Evolutionary conservation across 2,113 vertebrate species (phyloP).

Genomic region (Vidua macroura): DNA sequence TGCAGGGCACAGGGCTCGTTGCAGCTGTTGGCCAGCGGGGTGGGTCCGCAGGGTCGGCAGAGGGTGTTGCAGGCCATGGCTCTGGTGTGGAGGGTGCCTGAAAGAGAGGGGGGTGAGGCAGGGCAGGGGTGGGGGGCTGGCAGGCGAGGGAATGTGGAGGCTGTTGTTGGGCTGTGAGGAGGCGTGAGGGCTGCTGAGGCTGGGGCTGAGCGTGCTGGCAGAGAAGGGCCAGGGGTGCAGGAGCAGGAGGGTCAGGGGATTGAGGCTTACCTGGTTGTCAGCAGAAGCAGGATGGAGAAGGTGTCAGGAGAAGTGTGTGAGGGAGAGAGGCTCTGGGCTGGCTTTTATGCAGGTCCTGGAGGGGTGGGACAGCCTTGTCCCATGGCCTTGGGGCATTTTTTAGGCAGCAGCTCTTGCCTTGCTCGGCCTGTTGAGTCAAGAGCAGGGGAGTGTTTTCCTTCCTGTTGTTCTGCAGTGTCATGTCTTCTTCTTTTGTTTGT

Average conservation of each 20-base stretch:
- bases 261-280: too few species aligned
- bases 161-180: neutral
- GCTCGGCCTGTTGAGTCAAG: rapidly evolving
- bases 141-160: too few species aligned
- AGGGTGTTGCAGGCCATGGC: neutral
- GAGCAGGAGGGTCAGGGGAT: neutral
- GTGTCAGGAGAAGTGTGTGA: too few species aligned
- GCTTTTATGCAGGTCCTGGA: rapidly evolving
- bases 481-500: neutral
- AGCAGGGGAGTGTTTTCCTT: rapidly evolving
- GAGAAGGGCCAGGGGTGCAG: rapidly evolving
- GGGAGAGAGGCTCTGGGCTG: too few species aligned
- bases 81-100: neutral
- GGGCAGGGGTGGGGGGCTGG: rapidly evolving
- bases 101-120: neutral
- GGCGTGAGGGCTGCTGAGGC: neutral
- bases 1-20: neutral
- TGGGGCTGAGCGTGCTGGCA: rapidly evolving
- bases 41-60: neutral
- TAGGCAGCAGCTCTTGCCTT: rapidly evolving
- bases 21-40: neutral
- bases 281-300: too few species aligned
- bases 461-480: neutral
- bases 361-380: rapidly evolving
- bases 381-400: neutral